These are phyloP conservation scores for Oxystoma pomonae DNA, from an alignment of 2,888 invertebrate genomes.

Conservation along the genomic window DNA sequence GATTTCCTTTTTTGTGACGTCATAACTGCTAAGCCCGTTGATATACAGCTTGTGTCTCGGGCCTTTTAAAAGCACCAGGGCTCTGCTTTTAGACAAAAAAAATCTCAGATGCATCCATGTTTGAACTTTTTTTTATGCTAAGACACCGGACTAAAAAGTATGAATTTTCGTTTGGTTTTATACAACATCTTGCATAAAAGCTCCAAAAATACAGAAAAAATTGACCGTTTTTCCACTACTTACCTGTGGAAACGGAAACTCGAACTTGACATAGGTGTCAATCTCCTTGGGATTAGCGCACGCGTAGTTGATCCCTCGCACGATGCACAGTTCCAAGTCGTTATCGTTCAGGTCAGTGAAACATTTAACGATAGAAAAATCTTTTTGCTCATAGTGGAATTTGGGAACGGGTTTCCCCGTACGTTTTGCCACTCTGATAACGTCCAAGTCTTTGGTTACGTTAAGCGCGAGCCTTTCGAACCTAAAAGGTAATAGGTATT, in stretches of 20 bases:
- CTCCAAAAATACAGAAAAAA: neutral
- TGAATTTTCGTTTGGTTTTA: too few species aligned
- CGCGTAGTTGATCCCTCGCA: slow-evolving; percentile 83
- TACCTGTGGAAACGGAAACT: slow-evolving; percentile 87
- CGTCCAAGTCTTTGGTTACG: slow-evolving; percentile 84
- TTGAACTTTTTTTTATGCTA: too few species aligned
- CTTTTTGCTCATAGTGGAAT: slow-evolving; percentile 89
- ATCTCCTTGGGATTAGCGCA: slow-evolving; percentile 80
- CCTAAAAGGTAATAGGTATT: too few species aligned
- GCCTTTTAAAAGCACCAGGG: too few species aligned
- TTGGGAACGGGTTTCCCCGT: slow-evolving; percentile 64
- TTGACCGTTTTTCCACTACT: slow-evolving; percentile 25
- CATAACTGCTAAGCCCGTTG: too few species aligned
- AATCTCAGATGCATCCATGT: too few species aligned
- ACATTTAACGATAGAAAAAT: slow-evolving; percentile 88
- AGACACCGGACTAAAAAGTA: too few species aligned
- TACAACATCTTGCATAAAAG: too few species aligned
- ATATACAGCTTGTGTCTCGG: too few species aligned
- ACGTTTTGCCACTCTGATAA: slow-evolving; percentile 70
- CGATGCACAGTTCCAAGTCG: slow-evolving; percentile 80
- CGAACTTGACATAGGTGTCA: slow-evolving; percentile 89
- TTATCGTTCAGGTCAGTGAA: slow-evolving; percentile 91
- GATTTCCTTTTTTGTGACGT: too few species aligned
- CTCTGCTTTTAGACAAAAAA: too few species aligned
- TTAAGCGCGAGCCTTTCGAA: slow-evolving; percentile 83